Evolutionary conservation across 2,888 invertebrate species (phyloP), one percentile per base, ranked within the genome.

Genomic region (Diarsia dahlii): DNA sequence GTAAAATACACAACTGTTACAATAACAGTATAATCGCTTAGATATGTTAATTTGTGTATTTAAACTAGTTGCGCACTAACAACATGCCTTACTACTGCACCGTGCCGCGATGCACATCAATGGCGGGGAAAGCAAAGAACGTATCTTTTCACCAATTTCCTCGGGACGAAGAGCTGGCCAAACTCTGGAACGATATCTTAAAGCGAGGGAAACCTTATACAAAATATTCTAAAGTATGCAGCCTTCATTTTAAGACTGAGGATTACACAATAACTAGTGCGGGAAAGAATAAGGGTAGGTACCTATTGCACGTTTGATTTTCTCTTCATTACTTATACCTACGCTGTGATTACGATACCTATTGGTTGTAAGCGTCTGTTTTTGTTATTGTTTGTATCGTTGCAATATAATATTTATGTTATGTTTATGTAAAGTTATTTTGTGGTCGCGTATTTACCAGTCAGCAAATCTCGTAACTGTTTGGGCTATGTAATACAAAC

Each of bases 71-170:
- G 82, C 86, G 75, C 87, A 86, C 82, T 92, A 91, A 86, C 89
- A 96, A 92, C 86, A 96, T 96, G 96, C 96, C 96, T 85, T 96
- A 96, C 89, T 96, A 96, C 87, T 96, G 96, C 86, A 96, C 96
- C 18, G 96, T 96, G 84, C 96, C 96, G 79, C 95, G 95, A 70
- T 96, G 96, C 87, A 96, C 96, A 0, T 96, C 96, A 1, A 95
- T 96, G 95, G 96, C 96, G 86, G 96, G 96, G 28, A 96, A 96
- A 89, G 95, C 94, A 20, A 96, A 96, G 88, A 95, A 96, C 83
- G 96, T 96, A 66, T 96, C 96, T 3, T 96, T 96, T 81, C 96
- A 96, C 72, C 96, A 96, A 80, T 96, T 96, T 86, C 96, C 96
- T 0, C 90, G 95, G 8, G 96, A 96, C 56, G 94, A 94, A 66